Base-by-base conservation (phyloP, 2,797 vertebrate species). In the Gymnoscopelus braueri region DNA sequence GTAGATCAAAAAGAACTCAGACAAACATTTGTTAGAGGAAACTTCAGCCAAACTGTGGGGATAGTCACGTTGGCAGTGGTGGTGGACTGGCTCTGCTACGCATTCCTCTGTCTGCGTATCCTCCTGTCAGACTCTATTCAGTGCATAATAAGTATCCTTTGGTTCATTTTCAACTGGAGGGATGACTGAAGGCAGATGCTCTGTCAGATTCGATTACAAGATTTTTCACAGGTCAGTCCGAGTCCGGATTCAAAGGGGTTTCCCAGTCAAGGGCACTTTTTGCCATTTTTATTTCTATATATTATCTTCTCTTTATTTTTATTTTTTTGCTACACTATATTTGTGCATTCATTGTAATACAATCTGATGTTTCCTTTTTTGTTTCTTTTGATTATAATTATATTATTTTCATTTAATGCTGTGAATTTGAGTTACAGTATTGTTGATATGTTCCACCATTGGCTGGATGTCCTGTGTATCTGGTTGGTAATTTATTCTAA, bases 111-210 rank as follows among this genome's bases (percentile, higher is more conserved):
- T 15, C 6, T 48, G 79, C 81, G 75, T 50, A 10, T 79, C 7
- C 79, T 73, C 55, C 80, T 71, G 85, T 83, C 86, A 72, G 69
- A 58, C 71, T 79, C 67, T 87, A 84, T 87, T 88, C 84, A 80
- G 80, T 85, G 84, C 67, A 55, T 74, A 80, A 84, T 63, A 6
- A 75, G 84, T 9, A 66, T 78, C 24, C 62, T 83, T 77, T 81
- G 60, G 58, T 80, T 86, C 67, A 52, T 85, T 80, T 78, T 69
- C 65, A 67, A 78, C 60, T 39, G 64, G 26, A 63, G 51, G 67
- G 58, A 84, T 60, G 5, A 54, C 53, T 35, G 53, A 19, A 70
- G 70, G 65, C 79, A 84, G 80, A 83, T 75, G 79, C 74, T 81
- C 72, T 65, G 78, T 85, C 86, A 62, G 52, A 79, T 88, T 86